Evolutionary conservation across 2,888 invertebrate species (phyloP).

Genomic region (Tinea semifulvella): DNA sequence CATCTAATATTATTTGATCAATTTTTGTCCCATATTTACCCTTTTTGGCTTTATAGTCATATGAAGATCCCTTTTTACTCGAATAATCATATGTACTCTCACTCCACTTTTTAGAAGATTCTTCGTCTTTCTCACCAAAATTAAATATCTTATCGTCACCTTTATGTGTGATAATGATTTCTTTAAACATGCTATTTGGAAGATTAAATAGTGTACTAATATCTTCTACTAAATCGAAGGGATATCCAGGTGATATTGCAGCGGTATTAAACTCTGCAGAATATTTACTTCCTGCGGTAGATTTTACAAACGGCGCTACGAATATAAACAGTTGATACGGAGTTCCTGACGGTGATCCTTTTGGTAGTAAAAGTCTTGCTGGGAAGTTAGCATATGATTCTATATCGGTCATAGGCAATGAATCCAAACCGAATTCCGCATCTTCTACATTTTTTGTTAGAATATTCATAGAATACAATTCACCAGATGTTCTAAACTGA

Average conservation of each 20-base stretch:
- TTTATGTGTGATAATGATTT: constrained; percentile 42
- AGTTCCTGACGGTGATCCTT: constrained; percentile 72
- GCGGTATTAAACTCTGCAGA: constrained; percentile 54
- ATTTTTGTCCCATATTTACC: constrained; percentile 14
- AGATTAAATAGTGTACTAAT: constrained; percentile 44
- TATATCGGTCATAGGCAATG: constrained; percentile 52
- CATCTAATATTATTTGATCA: not conserved
- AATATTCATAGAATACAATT: constrained; percentile 67
- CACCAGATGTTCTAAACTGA: constrained; percentile 67
- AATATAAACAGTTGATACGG: constrained; percentile 72
- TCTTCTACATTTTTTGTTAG: constrained; percentile 69
- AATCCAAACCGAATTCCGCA: constrained; percentile 62
- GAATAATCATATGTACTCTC: constrained; percentile 22
- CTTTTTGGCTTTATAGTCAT: constrained; percentile 19
- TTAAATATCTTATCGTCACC: constrained; percentile 25
- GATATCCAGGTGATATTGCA: constrained; percentile 70
- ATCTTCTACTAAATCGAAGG: constrained; percentile 73
- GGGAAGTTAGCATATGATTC: constrained; percentile 72
- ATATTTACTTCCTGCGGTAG: constrained; percentile 30
- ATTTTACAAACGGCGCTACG: constrained; percentile 60
- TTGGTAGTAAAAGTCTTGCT: constrained; percentile 73
- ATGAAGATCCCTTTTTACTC: constrained; percentile 21
- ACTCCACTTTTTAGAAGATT: constrained; percentile 28
- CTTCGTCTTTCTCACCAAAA: constrained; percentile 22
- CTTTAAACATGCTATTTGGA: constrained; percentile 46